Evolutionary conservation across 2,797 vertebrate genomes (phyloP), one percentile per base, ranked within the genome.

Genomic region (Ciconia nigra): DNA sequence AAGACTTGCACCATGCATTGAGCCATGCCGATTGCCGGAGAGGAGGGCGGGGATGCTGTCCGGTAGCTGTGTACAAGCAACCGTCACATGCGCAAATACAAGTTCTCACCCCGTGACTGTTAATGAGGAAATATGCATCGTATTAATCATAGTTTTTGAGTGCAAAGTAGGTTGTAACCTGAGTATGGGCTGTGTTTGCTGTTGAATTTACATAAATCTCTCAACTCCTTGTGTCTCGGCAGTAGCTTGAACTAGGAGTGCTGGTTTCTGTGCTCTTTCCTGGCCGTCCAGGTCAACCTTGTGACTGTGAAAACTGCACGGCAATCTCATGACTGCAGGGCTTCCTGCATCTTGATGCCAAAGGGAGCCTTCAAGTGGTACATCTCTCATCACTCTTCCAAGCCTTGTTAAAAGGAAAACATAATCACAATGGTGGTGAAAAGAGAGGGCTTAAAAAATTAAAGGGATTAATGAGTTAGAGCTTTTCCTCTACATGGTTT

Each of bases 81-180:
- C 63, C 1, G 0, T 51, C 2, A 1, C 24, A 5, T 11, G 26
- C 1, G 2, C 46, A 66, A 31, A 76, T 25, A 14, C 13, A 44
- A 35, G 8, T 51, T 51, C 65, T 81, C 29, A 52, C 47, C 39
- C 37, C 24, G 16, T 54, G 31, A 37, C 54, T 62, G 49, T 58
- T 67, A 62, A 55, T 33, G 33, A 69, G 49, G 24, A 83, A 44
- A 55, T 49, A 31, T 13, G 21, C 25, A 6, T 70, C 44, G 42
- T 7, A 62, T 7, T 62, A 67, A 55, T 52, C 31, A 35, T 55
- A 25, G 51, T 18, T 63, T 58, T 49, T 59, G 69, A 66, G 65
- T 57, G 52, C 22, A 37, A 22, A 65, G 37, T n/a, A 59, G 44
- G 29, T 57, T 57, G 13, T 63, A 82, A 59, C 49, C 24, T 31